Evolutionary conservation across 2,113 vertebrate species (phyloP).

Genomic region (Labeo catla): DNA sequence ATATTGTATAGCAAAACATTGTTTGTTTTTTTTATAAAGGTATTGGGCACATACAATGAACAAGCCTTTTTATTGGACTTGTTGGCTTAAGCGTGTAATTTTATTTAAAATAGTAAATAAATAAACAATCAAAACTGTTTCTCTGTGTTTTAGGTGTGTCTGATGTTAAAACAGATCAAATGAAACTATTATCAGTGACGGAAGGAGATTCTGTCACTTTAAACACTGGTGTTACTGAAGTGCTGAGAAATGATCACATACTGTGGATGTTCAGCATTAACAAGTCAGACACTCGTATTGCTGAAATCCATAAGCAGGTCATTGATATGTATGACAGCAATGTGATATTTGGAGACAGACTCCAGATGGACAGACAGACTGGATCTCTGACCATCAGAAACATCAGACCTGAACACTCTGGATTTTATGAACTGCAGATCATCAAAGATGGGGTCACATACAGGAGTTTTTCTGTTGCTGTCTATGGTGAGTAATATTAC

Average conservation of each 20-base stretch:
- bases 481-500: slow-evolving; percentile 14
- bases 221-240: not conserved
- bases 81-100: no score
- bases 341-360: not conserved
- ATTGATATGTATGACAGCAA: not conserved
- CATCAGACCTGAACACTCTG: not conserved
- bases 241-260: not conserved
- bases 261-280: not conserved
- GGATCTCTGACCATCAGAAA: slow-evolving; percentile 13
- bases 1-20: no score
- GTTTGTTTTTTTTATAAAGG: no score
- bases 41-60: no score
- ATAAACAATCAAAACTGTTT: not conserved
- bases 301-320: fast-evolving
- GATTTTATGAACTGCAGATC: not conserved
- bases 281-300: not conserved
- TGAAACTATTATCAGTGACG: not conserved
- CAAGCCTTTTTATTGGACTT: no score
- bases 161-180: not conserved
- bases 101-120: no score
- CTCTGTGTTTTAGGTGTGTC: not conserved
- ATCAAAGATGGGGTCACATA: not conserved
- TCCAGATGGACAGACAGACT: not conserved
- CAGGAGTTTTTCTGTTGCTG: not conserved
- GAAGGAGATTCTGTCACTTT: not conserved